phyloP scores from a whole-genome alignment of 53 echinoderm and acorn worm genomes.

The Crossaster papposus region DNA sequence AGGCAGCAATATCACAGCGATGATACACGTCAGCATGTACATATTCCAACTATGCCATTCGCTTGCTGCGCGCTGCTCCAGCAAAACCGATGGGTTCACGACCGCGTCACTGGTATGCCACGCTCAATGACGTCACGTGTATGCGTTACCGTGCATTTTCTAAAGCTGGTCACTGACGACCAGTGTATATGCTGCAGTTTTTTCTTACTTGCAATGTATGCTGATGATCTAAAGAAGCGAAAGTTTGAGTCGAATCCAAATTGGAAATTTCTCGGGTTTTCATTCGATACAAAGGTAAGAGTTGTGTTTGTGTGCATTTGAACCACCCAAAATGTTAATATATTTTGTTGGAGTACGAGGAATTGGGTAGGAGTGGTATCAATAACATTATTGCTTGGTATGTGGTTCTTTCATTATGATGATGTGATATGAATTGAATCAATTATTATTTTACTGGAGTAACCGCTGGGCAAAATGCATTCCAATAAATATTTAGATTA shows the following conservation, averaged over 20 bases:
- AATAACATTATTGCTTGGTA: no score
- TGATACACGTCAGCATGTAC: slow-evolving; percentile 20
- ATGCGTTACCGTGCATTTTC: neutral
- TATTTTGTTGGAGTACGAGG: no score
- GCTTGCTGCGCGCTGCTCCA: neutral
- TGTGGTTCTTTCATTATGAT: neutral
- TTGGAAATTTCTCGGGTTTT: neutral
- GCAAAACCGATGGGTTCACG: neutral
- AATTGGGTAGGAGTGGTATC: no score
- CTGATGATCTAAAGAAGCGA: neutral
- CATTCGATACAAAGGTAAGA: neutral
- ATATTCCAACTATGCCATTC: slow-evolving; percentile 46
- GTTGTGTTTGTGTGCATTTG: neutral
- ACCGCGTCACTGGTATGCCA: slow-evolving; percentile 15
- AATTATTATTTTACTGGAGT: neutral
- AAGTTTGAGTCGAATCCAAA: neutral
- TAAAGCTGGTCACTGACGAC: neutral
- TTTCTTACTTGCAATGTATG: neutral
- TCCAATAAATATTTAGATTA: neutral
- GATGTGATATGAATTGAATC: neutral
- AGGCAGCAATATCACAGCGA: neutral
- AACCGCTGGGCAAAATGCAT: neutral
- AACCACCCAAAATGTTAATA: neutral
- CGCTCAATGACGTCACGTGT: neutral
- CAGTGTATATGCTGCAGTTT: neutral